phyloP scores from a whole-genome alignment of 2,888 invertebrate species.

The Tachina grossa region DNA sequence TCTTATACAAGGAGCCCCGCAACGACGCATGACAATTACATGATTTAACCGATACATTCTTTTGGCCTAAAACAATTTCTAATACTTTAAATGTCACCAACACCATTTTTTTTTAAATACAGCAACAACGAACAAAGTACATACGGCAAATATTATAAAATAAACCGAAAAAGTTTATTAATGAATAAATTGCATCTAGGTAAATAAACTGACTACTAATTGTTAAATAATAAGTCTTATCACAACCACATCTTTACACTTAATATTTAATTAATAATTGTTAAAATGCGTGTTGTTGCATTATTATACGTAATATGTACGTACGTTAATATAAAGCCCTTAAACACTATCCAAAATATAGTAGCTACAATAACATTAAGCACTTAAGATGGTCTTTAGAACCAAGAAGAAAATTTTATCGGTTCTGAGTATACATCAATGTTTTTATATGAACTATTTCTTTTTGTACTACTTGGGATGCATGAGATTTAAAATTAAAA shows the following conservation, averaged over 20 bases:
- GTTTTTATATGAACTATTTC: conserved; percentile 75
- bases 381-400: conserved; percentile 3
- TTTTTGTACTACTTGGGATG: conserved; percentile 74
- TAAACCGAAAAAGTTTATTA: not conserved
- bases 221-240: conserved; percentile 53
- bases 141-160: no score
- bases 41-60: no score
- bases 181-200: not conserved
- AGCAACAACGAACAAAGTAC: no score
- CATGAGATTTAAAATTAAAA: conserved; percentile 72
- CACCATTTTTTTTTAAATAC: no score
- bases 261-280: conserved; percentile 44
- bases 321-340: not conserved
- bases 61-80: no score
- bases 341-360: not conserved
- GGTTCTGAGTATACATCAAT: conserved; percentile 71
- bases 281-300: conserved; percentile 28
- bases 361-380: not conserved
- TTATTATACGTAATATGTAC: not conserved
- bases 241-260: conserved; percentile 20
- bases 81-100: no score
- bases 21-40: no score
- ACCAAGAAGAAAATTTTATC: not conserved
- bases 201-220: conserved; percentile 22
- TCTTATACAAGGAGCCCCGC: no score